Evolutionary conservation across 64 coral and sea anemone genomes (phyloP), one percentile per base, ranked within the genome.

Genomic region (Montipora efflorescens): DNA sequence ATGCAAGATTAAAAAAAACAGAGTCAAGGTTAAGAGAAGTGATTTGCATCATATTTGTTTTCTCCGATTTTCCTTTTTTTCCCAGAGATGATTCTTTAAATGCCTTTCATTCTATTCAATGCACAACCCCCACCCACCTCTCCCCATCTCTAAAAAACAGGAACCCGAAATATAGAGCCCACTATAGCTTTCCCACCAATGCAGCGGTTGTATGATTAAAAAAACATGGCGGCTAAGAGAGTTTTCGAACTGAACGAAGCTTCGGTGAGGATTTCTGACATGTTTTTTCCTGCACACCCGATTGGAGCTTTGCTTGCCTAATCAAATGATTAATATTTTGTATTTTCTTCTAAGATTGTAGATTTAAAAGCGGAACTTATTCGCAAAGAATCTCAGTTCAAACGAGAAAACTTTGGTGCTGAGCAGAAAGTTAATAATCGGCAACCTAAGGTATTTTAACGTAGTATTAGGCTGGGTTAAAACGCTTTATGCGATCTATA

Each of bases 331-430:
- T 76, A 15, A 46, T 84, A 2, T 89, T 5, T n/a, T 36, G 61
- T 1, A 15, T 61, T 75, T 48, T 6, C 11, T 45, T 90, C 18
- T 9, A 20, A 99, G 98, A 77, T 99, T 76, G 98, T 99, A 6
- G 98, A 99, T 66, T 82, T 99, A 48, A 99, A 96, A 83, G 98
- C 98, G 2, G 98, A 99, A 46, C 90, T 99, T 53, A 94, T 94
- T 79, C 92, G 98, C 11, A 99, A 99, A 64, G 98, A 99, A 69
- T 82, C 77, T 10, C 44, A 47, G 59, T 79, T 79, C 59, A 93
- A 89, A 82, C 62, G 83, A 85, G 82, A 87, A 51, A 88, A 74
- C 86, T 67, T 84, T 72, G 67, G 55, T 16, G 64, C 52, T 20
- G 80, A 61, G 25, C 62, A 90, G 44, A 79, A 72, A 52, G 73